Base-by-base conservation (phyloP, 2,797 vertebrate species). In the Carcharodon carcharias region DNA sequence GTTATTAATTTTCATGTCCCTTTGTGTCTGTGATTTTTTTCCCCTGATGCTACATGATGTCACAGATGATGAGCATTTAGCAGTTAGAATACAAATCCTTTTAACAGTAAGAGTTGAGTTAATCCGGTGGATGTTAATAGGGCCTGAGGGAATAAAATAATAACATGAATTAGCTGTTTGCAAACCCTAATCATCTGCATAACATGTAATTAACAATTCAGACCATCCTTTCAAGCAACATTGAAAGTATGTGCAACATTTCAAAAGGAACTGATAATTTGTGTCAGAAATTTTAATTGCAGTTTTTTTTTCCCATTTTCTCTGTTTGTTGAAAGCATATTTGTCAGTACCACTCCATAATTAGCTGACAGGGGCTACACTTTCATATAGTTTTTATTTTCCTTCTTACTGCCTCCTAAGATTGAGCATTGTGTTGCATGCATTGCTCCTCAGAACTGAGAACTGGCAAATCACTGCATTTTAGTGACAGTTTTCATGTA, bases 141-240 rank as follows among this genome's bases (percentile, higher is more conserved):
- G 94, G 31, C 94, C 94, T 56, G 45, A 95, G 69, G 94, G 94
- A 95, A 95, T 95, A 71, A 95, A 95, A 95, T 95, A 77, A 95
- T 77, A 95, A 95, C 69, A 95, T 77, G 45, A 95, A 95, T 95
- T 95, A 95, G 73, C 69, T 95, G 67, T 95, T 77, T 35, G 69
- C 94, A 95, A 58, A 95, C 50, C 69, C 94, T 95, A 95, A 95
- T 95, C 28, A 16, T 95, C 69, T 77, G 45, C 45, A n/a, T 31
- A 95, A 95, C 94, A 73, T 95, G 69, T 58, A 77, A 95, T 95
- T 77, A 95, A 56, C 94, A 95, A 95, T 95, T 95, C 94, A n/a
- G 67, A 77, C 54, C 69, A 77, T 23, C 94, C 94, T 95, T 95
- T 95, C 94, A 95, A 73, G 54, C 94, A 95, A 95, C 45, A 73